Conservation (phyloP, 2,888 invertebrate species). For the Agonum fuliginosum region DNA sequence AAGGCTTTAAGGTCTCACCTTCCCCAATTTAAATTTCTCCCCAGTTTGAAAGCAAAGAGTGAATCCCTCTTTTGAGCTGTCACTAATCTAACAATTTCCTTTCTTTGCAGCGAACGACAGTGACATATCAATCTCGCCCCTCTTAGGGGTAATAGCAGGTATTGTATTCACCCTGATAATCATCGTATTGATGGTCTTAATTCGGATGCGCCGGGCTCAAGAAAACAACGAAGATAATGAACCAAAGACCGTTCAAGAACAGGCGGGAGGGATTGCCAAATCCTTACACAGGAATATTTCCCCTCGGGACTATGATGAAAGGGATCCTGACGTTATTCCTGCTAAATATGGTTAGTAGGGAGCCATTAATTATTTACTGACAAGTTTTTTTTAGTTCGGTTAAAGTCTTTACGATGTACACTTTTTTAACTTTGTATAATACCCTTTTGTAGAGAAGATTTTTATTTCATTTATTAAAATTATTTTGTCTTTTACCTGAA, state of each 20-base stretch:
- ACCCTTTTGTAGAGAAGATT: too few relatives aligned
- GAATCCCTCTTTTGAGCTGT: neutral
- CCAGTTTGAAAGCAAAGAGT: neutral
- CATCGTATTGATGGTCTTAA: conserved; percentile 73
- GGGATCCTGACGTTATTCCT: conserved; percentile 85
- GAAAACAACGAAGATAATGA: conserved; percentile 66
- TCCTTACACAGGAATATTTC: conserved; percentile 70
- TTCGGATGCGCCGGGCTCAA: conserved; percentile 72
- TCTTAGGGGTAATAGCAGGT: conserved; percentile 76
- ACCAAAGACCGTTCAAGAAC: conserved; percentile 72
- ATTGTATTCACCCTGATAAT: conserved; percentile 75
- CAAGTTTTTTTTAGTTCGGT: too few relatives aligned
- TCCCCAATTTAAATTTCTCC: neutral
- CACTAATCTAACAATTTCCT: neutral
- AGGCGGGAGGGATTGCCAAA: conserved; percentile 68
- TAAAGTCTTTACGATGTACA: too few relatives aligned
- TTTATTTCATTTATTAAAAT: too few relatives aligned
- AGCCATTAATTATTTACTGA: too few relatives aligned
- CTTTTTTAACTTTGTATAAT: too few relatives aligned
- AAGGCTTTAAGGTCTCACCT: too few relatives aligned
- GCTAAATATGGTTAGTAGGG: conserved; percentile 82
- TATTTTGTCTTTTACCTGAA: too few relatives aligned
- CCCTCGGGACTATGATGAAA: conserved; percentile 75
- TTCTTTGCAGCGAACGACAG: conserved; percentile 75
- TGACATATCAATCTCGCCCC: conserved; percentile 75